Conservation (phyloP, 2,797 vertebrate genomes). For the Typhlichthys eigenmanni region DNA sequence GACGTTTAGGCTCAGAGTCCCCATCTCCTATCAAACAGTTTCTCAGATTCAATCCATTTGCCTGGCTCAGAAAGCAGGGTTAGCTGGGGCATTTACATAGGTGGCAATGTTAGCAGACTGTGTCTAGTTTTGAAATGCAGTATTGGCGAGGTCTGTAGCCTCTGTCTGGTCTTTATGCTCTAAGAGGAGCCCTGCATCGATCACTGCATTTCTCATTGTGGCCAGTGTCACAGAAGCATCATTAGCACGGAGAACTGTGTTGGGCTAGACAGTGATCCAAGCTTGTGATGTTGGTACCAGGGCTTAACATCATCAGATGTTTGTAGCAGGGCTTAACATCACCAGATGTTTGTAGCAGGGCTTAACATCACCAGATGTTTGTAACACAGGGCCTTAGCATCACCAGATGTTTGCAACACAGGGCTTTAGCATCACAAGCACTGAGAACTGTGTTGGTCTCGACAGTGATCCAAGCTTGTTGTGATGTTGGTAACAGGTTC, state of each 20-base stretch:
- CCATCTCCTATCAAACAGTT: constrained; percentile 39
- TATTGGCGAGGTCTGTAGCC: constrained; percentile 8
- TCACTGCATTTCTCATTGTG: no score
- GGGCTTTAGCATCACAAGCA: constrained; percentile 1
- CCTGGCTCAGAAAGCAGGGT: constrained; percentile 66
- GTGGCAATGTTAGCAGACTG: constrained; percentile 44
- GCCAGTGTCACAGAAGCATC: not conserved
- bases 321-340: no score
- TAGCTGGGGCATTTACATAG: constrained; percentile 13
- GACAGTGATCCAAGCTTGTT: no score
- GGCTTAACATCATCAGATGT: not conserved
- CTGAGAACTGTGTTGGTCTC: constrained; percentile 26
- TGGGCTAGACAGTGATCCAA: no score
- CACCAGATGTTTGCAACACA: no score
- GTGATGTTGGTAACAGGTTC: constrained; percentile 10
- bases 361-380: no score
- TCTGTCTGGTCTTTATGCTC: constrained; percentile 4
- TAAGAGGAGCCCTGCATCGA: not conserved
- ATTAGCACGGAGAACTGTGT: constrained; percentile 35
- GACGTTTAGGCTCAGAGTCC: not conserved
- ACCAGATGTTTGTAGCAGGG: no score
- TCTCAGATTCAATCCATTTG: constrained; percentile 38
- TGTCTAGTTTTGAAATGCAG: not conserved
- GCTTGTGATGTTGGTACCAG: constrained; percentile 7
- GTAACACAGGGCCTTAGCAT: no score